Percentiles rank a stretch among this genome's conserved stretches.
Evolutionary conservation across 1,140 invertebrate genomes (phyloP).

Genomic region (Babylonia areolata): DNA sequence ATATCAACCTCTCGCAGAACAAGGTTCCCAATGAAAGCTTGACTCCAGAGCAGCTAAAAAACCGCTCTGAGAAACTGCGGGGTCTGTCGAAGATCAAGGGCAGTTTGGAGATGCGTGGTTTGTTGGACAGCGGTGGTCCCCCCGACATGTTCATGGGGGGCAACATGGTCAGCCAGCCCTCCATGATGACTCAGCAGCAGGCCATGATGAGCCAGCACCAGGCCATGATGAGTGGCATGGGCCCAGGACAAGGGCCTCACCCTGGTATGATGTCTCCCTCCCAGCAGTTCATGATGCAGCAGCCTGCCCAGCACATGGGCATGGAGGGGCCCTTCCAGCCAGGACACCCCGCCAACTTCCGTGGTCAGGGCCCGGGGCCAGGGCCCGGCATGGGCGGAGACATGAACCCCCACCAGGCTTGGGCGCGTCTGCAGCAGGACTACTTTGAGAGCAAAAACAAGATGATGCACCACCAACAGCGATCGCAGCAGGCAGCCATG

Average conservation of each 20-base stretch:
- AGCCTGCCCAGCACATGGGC: conserved; percentile 47
- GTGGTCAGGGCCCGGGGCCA: conserved; percentile 43
- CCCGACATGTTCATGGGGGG: conserved; percentile 40
- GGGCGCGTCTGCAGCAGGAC: conserved; percentile 88
- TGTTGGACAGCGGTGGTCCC: neutral
- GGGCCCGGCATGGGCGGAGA: conserved; percentile 41
- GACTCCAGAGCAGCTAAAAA: conserved; percentile 94
- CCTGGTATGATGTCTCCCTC: conserved; percentile 61
- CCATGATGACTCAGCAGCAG: conserved; percentile 65
- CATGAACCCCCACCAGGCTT: conserved; percentile 77
- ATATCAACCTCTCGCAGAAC: conserved; percentile 68
- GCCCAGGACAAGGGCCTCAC: conserved; percentile 63
- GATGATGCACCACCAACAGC: conserved; percentile 53
- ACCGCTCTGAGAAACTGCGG: conserved; percentile 85
- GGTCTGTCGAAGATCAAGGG: conserved; percentile 88
- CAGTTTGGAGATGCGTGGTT: neutral
- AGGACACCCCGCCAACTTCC: conserved; percentile 40
- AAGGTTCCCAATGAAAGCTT: conserved; percentile 92
- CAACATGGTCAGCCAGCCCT: conserved; percentile 63
- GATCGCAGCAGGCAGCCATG: conserved; percentile 27
- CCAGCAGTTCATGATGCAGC: conserved; percentile 65
- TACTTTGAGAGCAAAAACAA: conserved; percentile 75
- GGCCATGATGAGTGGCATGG: conserved; percentile 60
- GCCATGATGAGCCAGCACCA: conserved; percentile 52
- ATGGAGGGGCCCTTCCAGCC: conserved; percentile 36